Percentiles rank a stretch among this genome's conserved stretches.
Evolutionary conservation across 2,797 vertebrate genomes (phyloP).

Genomic region (Numenius phaeopus): DNA sequence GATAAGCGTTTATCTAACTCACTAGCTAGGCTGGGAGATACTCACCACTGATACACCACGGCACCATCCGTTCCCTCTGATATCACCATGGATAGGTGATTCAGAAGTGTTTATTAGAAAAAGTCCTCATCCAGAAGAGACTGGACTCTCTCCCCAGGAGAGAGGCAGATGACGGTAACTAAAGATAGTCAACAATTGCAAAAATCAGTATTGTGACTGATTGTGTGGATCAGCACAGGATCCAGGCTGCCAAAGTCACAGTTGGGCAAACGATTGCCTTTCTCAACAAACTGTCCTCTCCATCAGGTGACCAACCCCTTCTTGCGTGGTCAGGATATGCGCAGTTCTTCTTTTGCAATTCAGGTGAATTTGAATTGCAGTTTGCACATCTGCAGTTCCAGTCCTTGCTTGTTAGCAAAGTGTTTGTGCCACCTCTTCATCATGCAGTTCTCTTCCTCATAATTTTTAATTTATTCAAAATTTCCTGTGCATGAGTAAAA

Average conservation of each 20-base stretch:
- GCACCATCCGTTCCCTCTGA: neutral
- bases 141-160: neutral
- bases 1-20: neutral
- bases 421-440: neutral
- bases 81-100: neutral
- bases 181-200: neutral
- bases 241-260: neutral
- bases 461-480: neutral
- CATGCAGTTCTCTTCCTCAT: neutral
- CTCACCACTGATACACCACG: neutral
- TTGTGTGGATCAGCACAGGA: rapidly evolving
- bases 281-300: neutral
- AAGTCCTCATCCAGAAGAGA: neutral
- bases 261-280: neutral
- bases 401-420: neutral
- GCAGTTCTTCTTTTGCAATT: neutral
- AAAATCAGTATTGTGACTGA: neutral
- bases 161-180: neutral
- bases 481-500: neutral
- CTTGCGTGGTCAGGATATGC: rapidly evolving
- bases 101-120: neutral
- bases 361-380: neutral
- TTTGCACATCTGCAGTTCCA: neutral
- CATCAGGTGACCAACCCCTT: neutral
- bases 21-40: neutral